A percentile compares a stretch with the other conserved stretches of the same genome.
phyloP scores from a whole-genome alignment of 2,888 invertebrate species.

The Amphimallon solstitiale region DNA sequence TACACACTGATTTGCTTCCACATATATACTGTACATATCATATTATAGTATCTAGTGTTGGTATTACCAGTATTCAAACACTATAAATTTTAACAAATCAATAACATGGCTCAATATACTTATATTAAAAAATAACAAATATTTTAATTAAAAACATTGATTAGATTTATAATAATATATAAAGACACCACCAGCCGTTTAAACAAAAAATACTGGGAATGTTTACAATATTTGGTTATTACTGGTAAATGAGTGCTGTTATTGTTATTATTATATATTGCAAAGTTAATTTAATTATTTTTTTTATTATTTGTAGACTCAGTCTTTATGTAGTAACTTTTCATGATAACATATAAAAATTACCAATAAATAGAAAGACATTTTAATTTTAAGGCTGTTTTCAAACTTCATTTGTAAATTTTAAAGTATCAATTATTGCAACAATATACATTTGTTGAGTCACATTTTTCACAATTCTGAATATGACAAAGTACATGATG shows the following conservation, averaged over 20 bases:
- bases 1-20: too few species aligned
- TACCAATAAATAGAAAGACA: slow-evolving; percentile 14
- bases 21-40: too few species aligned
- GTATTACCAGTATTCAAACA: too few species aligned
- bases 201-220: slow-evolving; percentile 39
- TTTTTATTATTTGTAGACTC: slow-evolving; percentile 25
- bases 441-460: neutral
- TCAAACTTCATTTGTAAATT: neutral
- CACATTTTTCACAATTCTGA: neutral
- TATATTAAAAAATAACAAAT: slow-evolving; percentile 36
- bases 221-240: slow-evolving; percentile 41
- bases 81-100: slow-evolving; percentile 42
- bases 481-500: neutral
- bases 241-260: slow-evolving; percentile 32
- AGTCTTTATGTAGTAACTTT: slow-evolving; percentile 38
- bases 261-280: slow-evolving; percentile 30
- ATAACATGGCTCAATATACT: slow-evolving; percentile 44
- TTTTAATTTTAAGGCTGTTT: slow-evolving; percentile 29
- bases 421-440: neutral
- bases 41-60: too few species aligned
- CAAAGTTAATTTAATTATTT: neutral
- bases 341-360: slow-evolving; percentile 22
- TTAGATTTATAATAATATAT: slow-evolving; percentile 27
- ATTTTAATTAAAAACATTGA: slow-evolving; percentile 31
- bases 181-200: slow-evolving; percentile 37